Base-by-base conservation (phyloP, 2,888 invertebrate species). In the Thera britannica region DNA sequence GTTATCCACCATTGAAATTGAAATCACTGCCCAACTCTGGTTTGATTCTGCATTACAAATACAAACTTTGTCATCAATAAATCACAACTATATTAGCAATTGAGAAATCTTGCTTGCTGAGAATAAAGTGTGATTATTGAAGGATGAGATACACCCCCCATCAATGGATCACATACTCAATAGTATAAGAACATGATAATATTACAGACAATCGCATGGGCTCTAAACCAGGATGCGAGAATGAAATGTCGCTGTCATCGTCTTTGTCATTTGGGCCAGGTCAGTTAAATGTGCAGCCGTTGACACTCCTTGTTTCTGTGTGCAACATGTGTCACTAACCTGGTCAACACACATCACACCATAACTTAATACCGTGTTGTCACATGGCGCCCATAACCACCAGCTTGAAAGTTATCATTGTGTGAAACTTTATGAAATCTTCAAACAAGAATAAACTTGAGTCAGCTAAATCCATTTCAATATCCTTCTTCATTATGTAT, bases 191-290 rank as follows among this genome's bases (percentile, higher is more conserved):
- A 81, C 79, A 79, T 90, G 85, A 86, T 91, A 83, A 89, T 85
- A 90, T 94, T 94, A 81, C 94, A 94, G 94, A 94, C 77, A 90
- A 90, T 93, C 94, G 93, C 88, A 90, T 94, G 93, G 94, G 91
- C 84, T 85, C 86, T 89, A 94, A 89, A 90, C 87, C 88, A 81
- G 93, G 90, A 88, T 90, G 88, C 85, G 94, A 94, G 89, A 92
- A 88, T 79, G 94, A 94, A 88, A 89, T 93, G 89, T 90, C 90
- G 90, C 90, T 93, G 93, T 86, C 94, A 86, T 86, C 93, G 85
- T 86, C 93, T 87, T 92, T 94, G 84, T 90, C 94, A 79, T 93
- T 92, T 90, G 88, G 91, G 81, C 92, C 93, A 94, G 94, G 94
- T 94, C 90, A 94, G 94, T 93, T 92, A 75, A 83, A 89, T 93